Percentiles rank a stretch among this genome's conserved stretches.
Evolutionary conservation across 2,888 invertebrate genomes (phyloP).

Genomic region (Acronicta leporina): DNA sequence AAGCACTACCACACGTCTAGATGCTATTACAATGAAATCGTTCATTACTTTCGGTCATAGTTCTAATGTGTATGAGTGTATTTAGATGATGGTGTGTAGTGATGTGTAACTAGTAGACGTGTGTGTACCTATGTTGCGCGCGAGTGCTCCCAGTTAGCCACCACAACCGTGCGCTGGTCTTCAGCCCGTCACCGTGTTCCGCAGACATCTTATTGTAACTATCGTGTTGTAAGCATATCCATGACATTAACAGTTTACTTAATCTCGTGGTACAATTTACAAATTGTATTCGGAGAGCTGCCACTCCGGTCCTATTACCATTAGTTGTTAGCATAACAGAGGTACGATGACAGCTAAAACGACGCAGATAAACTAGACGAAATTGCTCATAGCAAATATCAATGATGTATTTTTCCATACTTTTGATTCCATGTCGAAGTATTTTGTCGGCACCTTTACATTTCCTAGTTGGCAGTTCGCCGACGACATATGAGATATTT

Average conservation of each 20-base stretch:
- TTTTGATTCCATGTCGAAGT: slow-evolving; percentile 19
- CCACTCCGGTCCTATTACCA: slow-evolving; percentile 5
- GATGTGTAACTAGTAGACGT: neutral
- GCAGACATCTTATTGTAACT: neutral
- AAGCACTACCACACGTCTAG: slow-evolving; percentile 28
- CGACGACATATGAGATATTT: slow-evolving; percentile 26
- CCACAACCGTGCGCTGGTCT: slow-evolving; percentile 15
- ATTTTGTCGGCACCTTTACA: slow-evolving; percentile 24
- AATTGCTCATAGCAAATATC: slow-evolving; percentile 14
- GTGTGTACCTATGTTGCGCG: slow-evolving; percentile 3
- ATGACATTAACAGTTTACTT: slow-evolving; percentile 2
- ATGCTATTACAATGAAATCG: slow-evolving; percentile 7
- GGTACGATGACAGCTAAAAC: slow-evolving; percentile 19
- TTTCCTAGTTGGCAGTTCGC: slow-evolving; percentile 20
- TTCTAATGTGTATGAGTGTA: neutral
- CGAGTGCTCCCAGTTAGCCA: slow-evolving; percentile 13
- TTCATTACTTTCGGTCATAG: no score
- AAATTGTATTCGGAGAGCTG: slow-evolving; percentile 5
- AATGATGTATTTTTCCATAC: slow-evolving; percentile 13
- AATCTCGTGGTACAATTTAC: slow-evolving; percentile 8
- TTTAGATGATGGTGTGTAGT: neutral
- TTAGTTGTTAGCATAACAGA: slow-evolving; percentile 1
- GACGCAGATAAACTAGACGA: slow-evolving; percentile 19
- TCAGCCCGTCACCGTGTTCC: slow-evolving; percentile 21
- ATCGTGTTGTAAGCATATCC: neutral